These are phyloP conservation scores for Phalloptychus januarius DNA, from an alignment of 2,797 vertebrate species.

Conservation along the genomic window DNA sequence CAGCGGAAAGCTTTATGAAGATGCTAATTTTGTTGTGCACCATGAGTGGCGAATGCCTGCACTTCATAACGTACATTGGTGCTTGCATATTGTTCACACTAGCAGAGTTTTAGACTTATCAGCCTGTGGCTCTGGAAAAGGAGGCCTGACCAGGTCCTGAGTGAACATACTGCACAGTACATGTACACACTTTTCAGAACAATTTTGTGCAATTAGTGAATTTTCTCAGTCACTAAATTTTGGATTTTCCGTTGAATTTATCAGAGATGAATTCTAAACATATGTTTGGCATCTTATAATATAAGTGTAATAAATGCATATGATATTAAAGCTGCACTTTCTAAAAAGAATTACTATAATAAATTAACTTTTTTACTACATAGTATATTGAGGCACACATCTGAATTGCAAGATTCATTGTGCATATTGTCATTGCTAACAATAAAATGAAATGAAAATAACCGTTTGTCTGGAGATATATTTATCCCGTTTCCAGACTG, in stretches of 20 bases:
- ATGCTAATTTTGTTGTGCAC: neutral
- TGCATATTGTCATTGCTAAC: neutral
- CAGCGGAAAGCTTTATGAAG: neutral
- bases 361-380: neutral
- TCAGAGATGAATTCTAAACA: neutral
- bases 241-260: neutral
- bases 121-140: no score
- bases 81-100: no score
- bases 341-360: neutral
- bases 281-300: neutral
- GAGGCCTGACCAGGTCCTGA: neutral
- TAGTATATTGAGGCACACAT: neutral
- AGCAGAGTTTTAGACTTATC: neutral
- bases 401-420: neutral
- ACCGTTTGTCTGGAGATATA: constrained; percentile 86
- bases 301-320: neutral
- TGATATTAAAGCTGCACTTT: neutral
- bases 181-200: neutral
- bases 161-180: no score
- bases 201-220: neutral
- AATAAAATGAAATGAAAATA: neutral
- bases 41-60: neutral
- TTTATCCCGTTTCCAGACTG: constrained; percentile 87
- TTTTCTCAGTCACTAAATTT: neutral
- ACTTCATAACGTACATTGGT: neutral